phyloP scores from a whole-genome alignment of 2,113 vertebrate species.

The Barnardius zonarius region DNA sequence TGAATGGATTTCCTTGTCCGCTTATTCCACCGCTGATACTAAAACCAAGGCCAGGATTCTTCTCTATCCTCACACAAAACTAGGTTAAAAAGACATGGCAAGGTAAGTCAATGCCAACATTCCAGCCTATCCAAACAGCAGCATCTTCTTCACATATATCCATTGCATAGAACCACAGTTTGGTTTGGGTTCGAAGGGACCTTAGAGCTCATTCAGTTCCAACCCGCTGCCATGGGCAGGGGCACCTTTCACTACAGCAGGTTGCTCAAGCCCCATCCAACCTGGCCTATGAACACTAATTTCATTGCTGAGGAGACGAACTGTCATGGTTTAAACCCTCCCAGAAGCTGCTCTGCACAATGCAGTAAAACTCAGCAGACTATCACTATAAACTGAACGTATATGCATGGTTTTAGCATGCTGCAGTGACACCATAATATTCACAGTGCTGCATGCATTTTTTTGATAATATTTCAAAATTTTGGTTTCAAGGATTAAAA shows the following conservation, averaged over 20 bases:
- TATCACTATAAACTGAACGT: background rate
- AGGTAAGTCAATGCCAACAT: background rate
- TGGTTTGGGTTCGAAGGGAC: background rate
- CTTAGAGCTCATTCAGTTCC: background rate
- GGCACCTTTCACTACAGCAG: background rate
- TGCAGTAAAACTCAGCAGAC: background rate
- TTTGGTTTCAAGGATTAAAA: background rate
- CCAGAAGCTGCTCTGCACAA: background rate
- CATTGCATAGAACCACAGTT: background rate
- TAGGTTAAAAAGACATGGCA: conserved; percentile 59
- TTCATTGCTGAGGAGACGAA: rapidly evolving
- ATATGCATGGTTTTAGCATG: background rate
- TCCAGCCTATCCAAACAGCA: background rate
- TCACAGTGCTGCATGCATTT: background rate
- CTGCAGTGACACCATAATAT: rapidly evolving
- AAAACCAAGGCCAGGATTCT: conserved; percentile 98
- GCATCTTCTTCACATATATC: background rate
- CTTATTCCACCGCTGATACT: conserved; percentile 99
- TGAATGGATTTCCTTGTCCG: conserved; percentile 99
- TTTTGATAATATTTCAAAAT: background rate
- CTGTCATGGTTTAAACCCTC: too few species aligned
- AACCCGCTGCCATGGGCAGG: background rate
- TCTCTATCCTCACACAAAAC: conserved; percentile 99
- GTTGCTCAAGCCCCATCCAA: background rate
- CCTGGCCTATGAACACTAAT: background rate